A percentile compares a stretch with the other conserved stretches of the same genome.
phyloP scores from a whole-genome alignment of 2,797 vertebrate species.

The Leptoclinus maculatus region DNA sequence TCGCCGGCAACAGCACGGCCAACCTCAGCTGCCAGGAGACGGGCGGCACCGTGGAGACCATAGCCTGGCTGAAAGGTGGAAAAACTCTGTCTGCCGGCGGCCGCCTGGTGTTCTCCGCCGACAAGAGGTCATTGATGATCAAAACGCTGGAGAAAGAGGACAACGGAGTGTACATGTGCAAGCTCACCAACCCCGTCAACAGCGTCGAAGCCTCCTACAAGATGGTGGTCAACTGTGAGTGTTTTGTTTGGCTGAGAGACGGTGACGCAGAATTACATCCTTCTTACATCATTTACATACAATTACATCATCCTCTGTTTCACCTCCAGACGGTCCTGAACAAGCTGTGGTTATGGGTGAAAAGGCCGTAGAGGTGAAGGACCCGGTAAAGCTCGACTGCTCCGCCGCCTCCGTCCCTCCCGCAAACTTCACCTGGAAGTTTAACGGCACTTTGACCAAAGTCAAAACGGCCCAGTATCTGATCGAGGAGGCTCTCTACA shows the following conservation, averaged over 20 bases:
- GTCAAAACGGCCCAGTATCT: fast-evolving
- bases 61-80: constrained; percentile 68
- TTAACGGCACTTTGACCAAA: constrained; percentile 35
- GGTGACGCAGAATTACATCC: too few species aligned
- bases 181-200: constrained; percentile 66
- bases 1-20: constrained; percentile 67
- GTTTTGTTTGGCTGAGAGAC: background rate
- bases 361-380: background rate
- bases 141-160: constrained; percentile 67
- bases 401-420: constrained; percentile 49
- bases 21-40: constrained; percentile 74
- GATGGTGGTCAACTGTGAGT: constrained; percentile 80
- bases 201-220: background rate
- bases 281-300: too few species aligned
- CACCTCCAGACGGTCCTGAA: constrained; percentile 79
- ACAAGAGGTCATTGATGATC: constrained; percentile 59
- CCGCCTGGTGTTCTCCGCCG: background rate
- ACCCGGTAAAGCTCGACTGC: constrained; percentile 13
- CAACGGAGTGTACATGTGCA: constrained; percentile 69
- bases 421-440: constrained; percentile 73
- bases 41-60: constrained; percentile 4
- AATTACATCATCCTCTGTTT: background rate
- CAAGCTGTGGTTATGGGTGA: fast-evolving
- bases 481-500: background rate
- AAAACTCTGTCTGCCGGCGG: background rate